phyloP scores from a whole-genome alignment of 2,113 vertebrate genomes.

The Syngnathoides biaculeatus region DNA sequence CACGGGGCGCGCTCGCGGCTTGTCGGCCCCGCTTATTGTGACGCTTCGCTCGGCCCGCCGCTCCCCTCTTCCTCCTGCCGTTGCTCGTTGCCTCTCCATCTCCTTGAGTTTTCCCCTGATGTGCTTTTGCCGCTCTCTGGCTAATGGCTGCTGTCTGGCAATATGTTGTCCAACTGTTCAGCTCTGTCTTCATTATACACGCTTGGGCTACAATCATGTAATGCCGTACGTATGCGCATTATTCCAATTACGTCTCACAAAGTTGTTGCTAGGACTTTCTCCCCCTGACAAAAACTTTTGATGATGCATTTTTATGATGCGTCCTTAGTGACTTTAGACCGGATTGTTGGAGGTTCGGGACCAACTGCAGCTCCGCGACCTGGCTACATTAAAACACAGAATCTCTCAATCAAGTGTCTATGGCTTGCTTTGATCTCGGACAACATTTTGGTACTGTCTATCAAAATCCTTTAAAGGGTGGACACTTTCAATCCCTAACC shows the following conservation, averaged over 20 bases:
- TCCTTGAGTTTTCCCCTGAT: slow-evolving; percentile 61
- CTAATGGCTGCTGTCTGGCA: slow-evolving; percentile 61
- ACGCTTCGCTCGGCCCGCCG: slow-evolving; percentile 54
- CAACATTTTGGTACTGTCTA: too few species aligned
- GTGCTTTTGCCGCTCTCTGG: slow-evolving; percentile 62
- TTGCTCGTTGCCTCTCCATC: slow-evolving; percentile 55
- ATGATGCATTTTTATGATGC: neutral
- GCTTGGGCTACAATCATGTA: slow-evolving; percentile 44
- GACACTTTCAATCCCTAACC: too few species aligned
- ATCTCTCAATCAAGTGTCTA: too few species aligned
- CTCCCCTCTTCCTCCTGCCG: slow-evolving; percentile 51
- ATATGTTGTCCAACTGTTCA: slow-evolving; percentile 56
- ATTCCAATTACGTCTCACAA: slow-evolving; percentile 14
- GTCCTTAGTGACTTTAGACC: neutral
- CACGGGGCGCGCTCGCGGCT: slow-evolving; percentile 87
- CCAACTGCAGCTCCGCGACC: neutral
- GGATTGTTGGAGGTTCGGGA: neutral
- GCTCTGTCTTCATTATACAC: slow-evolving; percentile 52
- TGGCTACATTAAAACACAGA: too few species aligned
- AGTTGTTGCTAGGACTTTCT: neutral
- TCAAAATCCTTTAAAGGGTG: too few species aligned
- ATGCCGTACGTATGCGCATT: slow-evolving; percentile 18
- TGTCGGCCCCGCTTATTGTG: slow-evolving; percentile 92
- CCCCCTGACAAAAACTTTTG: neutral
- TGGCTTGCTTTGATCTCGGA: too few species aligned